Evolutionary conservation across 1,140 invertebrate species (phyloP), one percentile per base, ranked within the genome.

Genomic region (Augochlora pura): DNA sequence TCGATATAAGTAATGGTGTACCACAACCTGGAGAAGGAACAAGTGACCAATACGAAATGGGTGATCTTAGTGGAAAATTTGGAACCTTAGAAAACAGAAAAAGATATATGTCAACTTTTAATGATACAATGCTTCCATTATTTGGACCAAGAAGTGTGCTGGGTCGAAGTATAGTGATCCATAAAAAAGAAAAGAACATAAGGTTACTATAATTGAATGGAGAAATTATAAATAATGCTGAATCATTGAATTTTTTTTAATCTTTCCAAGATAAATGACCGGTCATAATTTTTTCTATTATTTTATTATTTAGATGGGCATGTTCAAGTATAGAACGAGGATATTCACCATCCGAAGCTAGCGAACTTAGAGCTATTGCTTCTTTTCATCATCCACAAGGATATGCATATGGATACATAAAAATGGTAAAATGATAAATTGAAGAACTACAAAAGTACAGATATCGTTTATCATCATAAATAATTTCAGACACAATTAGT

Each of bases 371-470:
- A 67, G 97, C 95, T 9, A 97, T 99, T 82, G 98, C 97, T 7
- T 98, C 97, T 0, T 99, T 98, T 91, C 97, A 98, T 93, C 96
- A 98, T 94, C 97, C 97, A 0, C 93, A 95, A 14, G 97, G 97
- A 0, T 97, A 95, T 92, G 96, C 97, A 2, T 96, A 95, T 90
- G 98, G 98, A 25, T 98, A 97, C 87, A 94, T 99, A 32, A 94
- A 96, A 93, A 96, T 99, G 96, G 96, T 97, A 91, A 39, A 93
- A 96, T 99, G 96, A 96, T 96, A 91, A 39, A 70, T 49, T 23
- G 7, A 39, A 21, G 32, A 32, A 60, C 46, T 59, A 27, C 16
- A 27, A 32, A 68, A 25, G 46, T 21, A 66, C 27, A 25, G 46
- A 72, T 54, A 14, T 59, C 14, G 23, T 38, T 75, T 60, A 81